Base-by-base conservation (phyloP, 2,797 vertebrate species). In the Dallia pectoralis region DNA sequence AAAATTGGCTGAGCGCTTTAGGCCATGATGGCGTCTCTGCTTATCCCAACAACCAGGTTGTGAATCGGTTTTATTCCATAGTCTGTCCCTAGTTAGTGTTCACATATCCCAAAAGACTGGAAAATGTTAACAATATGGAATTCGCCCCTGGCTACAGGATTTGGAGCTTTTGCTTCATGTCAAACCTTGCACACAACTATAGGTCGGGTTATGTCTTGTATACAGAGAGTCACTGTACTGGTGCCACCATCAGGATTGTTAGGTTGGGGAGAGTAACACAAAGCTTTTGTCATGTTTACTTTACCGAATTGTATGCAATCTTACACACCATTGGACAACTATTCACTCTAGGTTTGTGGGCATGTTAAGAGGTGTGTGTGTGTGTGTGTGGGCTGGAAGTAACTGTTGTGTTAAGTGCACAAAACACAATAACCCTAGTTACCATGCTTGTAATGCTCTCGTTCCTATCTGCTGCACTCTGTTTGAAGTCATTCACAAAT, bases 391-490 rank as follows among this genome's bases (percentile, higher is more conserved):
- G 78, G 86, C 79, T 77, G 86, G 80, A 88, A 82, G 79, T 80
- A 74, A 79, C 84, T 84, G 83, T 81, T 87, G 79, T 85, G 85
- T 81, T 76, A 82, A 87, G 83, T 88, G 87, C 88, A 89, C 86
- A 87, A 82, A 87, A 77, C 30, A 62, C 69, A 81, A 83, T 83
- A 86, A 83, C 86, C 83, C 84, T 84, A 83, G 79, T 84, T 69
- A 75, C 81, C 88, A 71, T 86, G 85, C 80, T 87, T 87, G 79
- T 81, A 88, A 84, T 40, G 80, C 82, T 91, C 87, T 86, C 85
- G 30, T 87, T 86, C 81, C 84, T 90, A 79, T 88, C 85, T 83
- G 77, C 71, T 61, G 76, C 84, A 71, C 86, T 48, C 67, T 84
- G 70, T 77, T 86, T 51, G 78, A 85, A 79, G 69, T 64, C 72